These are phyloP conservation scores for rabbit (Oryctolagus cuniculus) DNA, from an alignment of 2,113 vertebrate species.

Conservation along the genomic window DNA sequence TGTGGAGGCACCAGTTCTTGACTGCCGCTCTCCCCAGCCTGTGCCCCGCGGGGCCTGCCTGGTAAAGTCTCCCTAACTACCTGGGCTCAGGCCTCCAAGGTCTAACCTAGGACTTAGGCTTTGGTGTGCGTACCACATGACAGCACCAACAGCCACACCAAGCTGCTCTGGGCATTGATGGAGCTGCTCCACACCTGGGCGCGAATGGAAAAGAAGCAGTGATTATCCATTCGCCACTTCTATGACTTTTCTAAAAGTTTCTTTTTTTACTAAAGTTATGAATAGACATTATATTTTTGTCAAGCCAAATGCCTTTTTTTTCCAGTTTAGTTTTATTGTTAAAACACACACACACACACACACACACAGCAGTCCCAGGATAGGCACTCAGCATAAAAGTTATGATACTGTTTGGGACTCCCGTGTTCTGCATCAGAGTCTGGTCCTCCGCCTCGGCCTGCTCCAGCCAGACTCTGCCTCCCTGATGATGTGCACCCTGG, in stretches of 20 bases:
- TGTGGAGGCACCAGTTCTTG: background rate
- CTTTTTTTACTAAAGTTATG: background rate
- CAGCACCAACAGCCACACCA: background rate
- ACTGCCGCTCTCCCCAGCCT: background rate
- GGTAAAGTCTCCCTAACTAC: background rate
- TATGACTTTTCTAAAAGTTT: background rate
- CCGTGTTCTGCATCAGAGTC: too few species aligned
- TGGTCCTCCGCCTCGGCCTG: too few species aligned
- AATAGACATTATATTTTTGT: background rate
- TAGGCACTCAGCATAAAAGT: too few species aligned
- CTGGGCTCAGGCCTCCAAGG: background rate
- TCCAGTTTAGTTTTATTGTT: background rate
- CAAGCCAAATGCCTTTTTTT: background rate
- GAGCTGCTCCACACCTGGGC: background rate
- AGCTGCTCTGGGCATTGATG: background rate
- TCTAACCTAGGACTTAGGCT: background rate
- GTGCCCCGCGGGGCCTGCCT: accelerated
- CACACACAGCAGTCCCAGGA: too few species aligned
- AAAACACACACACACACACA: background rate
- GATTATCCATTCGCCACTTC: background rate
- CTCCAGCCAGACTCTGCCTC: too few species aligned
- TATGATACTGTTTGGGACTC: too few species aligned
- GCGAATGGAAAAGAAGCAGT: background rate
- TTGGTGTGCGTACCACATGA: background rate
- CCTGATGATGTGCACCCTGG: too few species aligned